Evolutionary conservation across 2,797 vertebrate genomes (phyloP).

Genomic region (Poecilia velifera): DNA sequence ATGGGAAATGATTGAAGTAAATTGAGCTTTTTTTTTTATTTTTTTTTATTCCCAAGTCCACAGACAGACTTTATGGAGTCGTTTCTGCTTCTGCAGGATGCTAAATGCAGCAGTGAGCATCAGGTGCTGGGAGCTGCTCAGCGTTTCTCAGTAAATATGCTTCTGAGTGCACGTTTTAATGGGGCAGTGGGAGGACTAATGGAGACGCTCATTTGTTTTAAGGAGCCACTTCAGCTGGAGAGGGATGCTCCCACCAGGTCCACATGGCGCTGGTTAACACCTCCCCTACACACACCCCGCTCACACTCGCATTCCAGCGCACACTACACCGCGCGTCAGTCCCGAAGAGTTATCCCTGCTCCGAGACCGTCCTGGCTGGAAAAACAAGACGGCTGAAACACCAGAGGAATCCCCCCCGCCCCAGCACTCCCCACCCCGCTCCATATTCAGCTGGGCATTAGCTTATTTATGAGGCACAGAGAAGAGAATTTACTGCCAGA

Average conservation of each 20-base stretch:
- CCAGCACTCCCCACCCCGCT: constrained; percentile 41
- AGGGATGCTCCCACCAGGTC: constrained; percentile 72
- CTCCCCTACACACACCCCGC: constrained; percentile 55
- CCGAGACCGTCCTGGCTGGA: constrained; percentile 73
- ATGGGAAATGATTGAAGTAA: neutral
- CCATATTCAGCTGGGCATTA: constrained; percentile 79
- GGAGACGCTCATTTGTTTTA: constrained; percentile 91
- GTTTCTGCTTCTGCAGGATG: constrained; percentile 25
- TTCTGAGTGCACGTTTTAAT: constrained; percentile 75
- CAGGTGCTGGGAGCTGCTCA: constrained; percentile 41
- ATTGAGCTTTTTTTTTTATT: neutral
- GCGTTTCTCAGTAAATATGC: constrained; percentile 57
- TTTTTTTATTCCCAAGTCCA: neutral
- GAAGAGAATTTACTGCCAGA: constrained; percentile 79
- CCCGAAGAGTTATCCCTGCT: constrained; percentile 79
- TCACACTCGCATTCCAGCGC: constrained; percentile 67
- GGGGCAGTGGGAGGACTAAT: constrained; percentile 84
- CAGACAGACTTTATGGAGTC: neutral
- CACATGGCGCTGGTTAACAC: constrained; percentile 81
- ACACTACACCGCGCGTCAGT: constrained; percentile 76
- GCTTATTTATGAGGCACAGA: constrained; percentile 79
- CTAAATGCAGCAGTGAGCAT: constrained; percentile 29
- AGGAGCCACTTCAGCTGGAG: constrained; percentile 86
- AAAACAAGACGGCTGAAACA: constrained; percentile 74
- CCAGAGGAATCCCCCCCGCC: constrained; percentile 66